phyloP scores from a whole-genome alignment of 2,113 vertebrate species.

The Indicator maculatus region DNA sequence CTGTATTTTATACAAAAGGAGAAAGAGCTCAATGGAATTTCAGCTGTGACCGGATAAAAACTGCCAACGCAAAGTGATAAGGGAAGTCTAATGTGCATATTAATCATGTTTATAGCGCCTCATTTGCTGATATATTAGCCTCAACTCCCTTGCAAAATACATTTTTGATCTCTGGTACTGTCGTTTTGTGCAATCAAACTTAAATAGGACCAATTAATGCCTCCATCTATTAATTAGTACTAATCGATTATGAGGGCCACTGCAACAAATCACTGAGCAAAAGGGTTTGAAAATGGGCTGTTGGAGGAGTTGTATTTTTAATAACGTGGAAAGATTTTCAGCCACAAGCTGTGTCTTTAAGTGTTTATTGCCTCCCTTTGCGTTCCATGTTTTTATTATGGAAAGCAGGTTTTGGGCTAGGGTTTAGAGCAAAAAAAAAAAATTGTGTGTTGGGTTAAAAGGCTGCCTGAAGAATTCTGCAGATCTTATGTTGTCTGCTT shows the following conservation, averaged over 20 bases:
- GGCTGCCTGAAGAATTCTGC: neutral
- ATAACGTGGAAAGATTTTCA: slow-evolving; percentile 70
- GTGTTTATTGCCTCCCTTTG: slow-evolving; percentile 72
- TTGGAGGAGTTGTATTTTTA: slow-evolving; percentile 62
- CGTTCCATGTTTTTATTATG: slow-evolving; percentile 73
- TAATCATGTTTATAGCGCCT: slow-evolving; percentile 90
- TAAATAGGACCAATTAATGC: slow-evolving; percentile 73
- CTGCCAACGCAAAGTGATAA: slow-evolving; percentile 87
- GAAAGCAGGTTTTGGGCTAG: slow-evolving; percentile 58
- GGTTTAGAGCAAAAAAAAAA: neutral
- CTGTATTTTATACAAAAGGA: slow-evolving; percentile 87
- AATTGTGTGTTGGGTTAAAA: slow-evolving; percentile 14
- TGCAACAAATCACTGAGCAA: slow-evolving; percentile 68
- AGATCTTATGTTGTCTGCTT: slow-evolving; percentile 31
- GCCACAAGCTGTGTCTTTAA: slow-evolving; percentile 60
- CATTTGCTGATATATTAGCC: slow-evolving; percentile 87
- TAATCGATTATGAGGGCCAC: slow-evolving; percentile 71
- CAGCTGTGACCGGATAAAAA: slow-evolving; percentile 84
- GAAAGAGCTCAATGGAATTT: slow-evolving; percentile 84
- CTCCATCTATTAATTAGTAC: slow-evolving; percentile 79
- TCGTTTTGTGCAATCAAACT: slow-evolving; percentile 72
- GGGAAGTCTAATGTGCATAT: slow-evolving; percentile 88
- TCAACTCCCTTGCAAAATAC: slow-evolving; percentile 81
- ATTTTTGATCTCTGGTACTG: slow-evolving; percentile 79
- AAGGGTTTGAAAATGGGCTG: slow-evolving; percentile 62